phyloP scores from a whole-genome alignment of 2,888 invertebrate species.

The Spatulosminthurus flaviceps region DNA sequence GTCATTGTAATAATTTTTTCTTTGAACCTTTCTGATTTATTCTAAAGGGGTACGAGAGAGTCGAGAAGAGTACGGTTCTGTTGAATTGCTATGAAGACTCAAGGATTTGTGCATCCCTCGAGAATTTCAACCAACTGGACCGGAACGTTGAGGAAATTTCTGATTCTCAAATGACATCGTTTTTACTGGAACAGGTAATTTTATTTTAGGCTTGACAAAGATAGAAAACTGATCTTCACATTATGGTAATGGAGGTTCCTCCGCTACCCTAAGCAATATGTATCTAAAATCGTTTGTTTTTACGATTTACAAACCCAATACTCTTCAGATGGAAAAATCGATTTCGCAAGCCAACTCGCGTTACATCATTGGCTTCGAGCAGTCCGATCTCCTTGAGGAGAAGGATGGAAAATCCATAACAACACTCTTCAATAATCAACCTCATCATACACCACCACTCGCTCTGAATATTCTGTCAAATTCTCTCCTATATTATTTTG shows the following conservation, averaged over 20 bases:
- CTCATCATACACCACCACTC: constrained; percentile 77
- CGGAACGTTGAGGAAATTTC: background rate
- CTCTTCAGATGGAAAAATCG: background rate
- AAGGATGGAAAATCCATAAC: background rate
- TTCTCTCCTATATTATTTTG: constrained; percentile 70
- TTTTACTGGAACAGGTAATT: background rate
- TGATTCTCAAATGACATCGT: background rate
- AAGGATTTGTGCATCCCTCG: background rate
- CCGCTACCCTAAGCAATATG: no score
- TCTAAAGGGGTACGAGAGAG: no score
- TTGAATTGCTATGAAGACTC: no score
- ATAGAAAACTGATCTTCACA: no score
- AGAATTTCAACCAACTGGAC: background rate
- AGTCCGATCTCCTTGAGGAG: background rate
- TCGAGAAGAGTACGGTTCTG: no score
- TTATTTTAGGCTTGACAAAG: background rate
- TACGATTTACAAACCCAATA: no score
- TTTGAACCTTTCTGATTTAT: no score
- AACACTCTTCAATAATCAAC: constrained; percentile 80
- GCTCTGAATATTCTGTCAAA: constrained; percentile 74
- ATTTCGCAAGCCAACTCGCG: background rate
- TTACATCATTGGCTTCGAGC: constrained; percentile 19
- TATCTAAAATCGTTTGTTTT: no score
- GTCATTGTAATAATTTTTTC: no score
- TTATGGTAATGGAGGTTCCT: no score